phyloP scores from a whole-genome alignment of 2,888 invertebrate species.

The Candidula unifasciata region DNA sequence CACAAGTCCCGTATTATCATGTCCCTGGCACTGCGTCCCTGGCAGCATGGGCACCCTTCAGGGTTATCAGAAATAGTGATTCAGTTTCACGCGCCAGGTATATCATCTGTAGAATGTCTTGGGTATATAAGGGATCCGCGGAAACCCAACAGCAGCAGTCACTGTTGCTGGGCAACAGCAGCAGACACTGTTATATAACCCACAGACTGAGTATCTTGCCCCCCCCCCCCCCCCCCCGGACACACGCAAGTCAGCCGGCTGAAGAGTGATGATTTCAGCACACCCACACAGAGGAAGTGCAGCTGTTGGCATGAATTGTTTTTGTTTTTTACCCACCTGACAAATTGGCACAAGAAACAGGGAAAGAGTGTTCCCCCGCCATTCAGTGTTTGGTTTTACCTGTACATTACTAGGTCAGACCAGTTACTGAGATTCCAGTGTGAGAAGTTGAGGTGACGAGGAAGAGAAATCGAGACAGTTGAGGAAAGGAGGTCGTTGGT shows the following conservation, averaged over 20 bases:
- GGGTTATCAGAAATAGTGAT: too few relatives aligned
- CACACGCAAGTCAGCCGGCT: not conserved
- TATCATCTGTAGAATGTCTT: too few relatives aligned
- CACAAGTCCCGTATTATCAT: too few relatives aligned
- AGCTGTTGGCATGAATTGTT: not conserved
- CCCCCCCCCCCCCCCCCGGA: not conserved
- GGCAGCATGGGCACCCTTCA: too few relatives aligned
- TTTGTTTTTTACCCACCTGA: not conserved
- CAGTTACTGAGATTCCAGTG: not conserved
- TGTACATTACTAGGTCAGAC: not conserved
- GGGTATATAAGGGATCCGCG: too few relatives aligned
- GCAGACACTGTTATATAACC: too few relatives aligned
- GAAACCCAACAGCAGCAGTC: too few relatives aligned
- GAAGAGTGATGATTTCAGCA: not conserved
- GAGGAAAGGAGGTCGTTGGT: too few relatives aligned
- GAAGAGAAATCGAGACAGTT: too few relatives aligned
- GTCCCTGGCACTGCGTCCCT: too few relatives aligned
- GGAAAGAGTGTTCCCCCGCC: not conserved
- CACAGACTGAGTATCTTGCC: not conserved
- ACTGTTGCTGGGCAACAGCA: too few relatives aligned
- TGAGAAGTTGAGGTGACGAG: not conserved
- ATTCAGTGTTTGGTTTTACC: not conserved
- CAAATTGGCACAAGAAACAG: not conserved
- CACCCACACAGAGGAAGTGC: not conserved
- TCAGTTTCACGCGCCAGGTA: too few relatives aligned